A percentile compares a stretch with the other conserved stretches of the same genome.
These are phyloP conservation scores for Smutsia temminckii DNA, from an alignment of 2,797 vertebrate genomes.

Conservation along the genomic window DNA sequence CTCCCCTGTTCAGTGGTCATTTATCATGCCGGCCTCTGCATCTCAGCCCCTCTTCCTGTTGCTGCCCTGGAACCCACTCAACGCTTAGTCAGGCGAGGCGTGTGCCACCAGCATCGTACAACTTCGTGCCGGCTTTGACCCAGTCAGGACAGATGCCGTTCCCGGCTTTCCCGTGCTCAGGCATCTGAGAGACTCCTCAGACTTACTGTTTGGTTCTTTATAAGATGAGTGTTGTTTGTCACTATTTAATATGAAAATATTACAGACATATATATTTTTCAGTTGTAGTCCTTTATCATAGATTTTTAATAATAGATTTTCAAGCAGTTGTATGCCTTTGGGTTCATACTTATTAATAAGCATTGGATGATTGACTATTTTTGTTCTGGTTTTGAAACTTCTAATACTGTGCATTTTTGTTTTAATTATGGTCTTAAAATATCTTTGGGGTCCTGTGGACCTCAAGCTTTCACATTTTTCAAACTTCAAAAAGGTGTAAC, in stretches of 20 bases:
- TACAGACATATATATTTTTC: not conserved
- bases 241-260: conserved; percentile 19
- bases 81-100: not conserved
- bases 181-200: not conserved
- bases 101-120: not conserved
- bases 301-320: not conserved
- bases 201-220: not conserved
- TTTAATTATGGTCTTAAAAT: conserved; percentile 34
- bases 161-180: not conserved
- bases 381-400: conserved; percentile 33
- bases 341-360: not conserved
- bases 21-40: not conserved
- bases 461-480: not conserved
- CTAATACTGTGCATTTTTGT: not conserved
- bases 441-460: not conserved
- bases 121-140: not conserved
- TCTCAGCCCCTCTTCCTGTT: not conserved
- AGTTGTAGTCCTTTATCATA: not conserved
- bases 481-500: not conserved
- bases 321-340: not conserved
- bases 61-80: not conserved
- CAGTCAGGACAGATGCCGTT: not conserved
- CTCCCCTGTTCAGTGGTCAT: not conserved
- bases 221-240: not conserved
- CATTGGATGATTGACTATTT: not conserved